Base-by-base conservation (phyloP, 2,113 vertebrate species). In the Zosterops japonicus region DNA sequence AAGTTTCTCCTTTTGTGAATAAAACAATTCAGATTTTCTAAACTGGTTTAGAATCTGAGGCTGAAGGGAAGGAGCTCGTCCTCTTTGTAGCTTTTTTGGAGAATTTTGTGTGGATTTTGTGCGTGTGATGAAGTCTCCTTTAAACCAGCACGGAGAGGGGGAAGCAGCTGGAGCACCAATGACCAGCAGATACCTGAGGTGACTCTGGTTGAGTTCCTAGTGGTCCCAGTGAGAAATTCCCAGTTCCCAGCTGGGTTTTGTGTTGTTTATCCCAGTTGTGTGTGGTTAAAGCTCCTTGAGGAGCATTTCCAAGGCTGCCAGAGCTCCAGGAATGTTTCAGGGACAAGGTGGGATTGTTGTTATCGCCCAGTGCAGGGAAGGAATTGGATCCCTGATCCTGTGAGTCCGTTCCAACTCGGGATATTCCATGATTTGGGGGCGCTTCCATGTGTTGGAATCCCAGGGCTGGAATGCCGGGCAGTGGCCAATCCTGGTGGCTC, bases 71-170 rank as follows among this genome's bases (percentile, higher is more conserved):
- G 50, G 28, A 25, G 11, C 23, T 59, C 2, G 0, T 69, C 14
- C 31, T 75, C 22, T n/a, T 14, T 14, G 36, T 25, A 20, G 27
- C 12, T 24, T 47, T 39, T 36, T 82, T 11, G 16, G n/a, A 6
- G 35, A 21, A 22, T 46, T 70, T 5, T 6, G 33, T 11, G 28
- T 61, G 52, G 15, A 6, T 55, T 91, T 23, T 64, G 31, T 31
- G n/a, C 2, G 7, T 35, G 33, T 39, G 14, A 39, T 39, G 15
- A 39, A 2, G 1, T 69, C 53, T 41, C 47, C 59, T 70, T 61
- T 60, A 46, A 44, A 46, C 5, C 27, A 41, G 3, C 6, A 0
- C 0, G 3, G 35, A 17, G 46, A 55, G 42, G 29, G 27, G 23
- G 57, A 19, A 50, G 52, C 42, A 41, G 35, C 53, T 57, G 71